phyloP scores from a whole-genome alignment of 2,888 invertebrate genomes.

The Rhamphomyia laevipes region DNA sequence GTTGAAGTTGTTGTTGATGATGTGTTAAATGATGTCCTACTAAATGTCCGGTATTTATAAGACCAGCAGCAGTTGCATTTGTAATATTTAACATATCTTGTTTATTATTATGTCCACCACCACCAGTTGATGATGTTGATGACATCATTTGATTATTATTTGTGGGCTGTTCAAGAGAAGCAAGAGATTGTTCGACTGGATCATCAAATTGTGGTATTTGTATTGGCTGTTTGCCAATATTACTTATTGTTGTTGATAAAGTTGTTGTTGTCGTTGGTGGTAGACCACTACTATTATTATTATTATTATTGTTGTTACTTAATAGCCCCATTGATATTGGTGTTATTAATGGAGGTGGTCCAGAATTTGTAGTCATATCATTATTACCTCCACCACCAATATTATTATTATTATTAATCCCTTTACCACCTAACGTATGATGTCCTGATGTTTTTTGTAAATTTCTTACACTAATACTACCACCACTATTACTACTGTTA shows the following conservation, averaged over 20 bases:
- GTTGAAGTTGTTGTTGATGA: slow-evolving; percentile 24
- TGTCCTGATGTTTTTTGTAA: slow-evolving; percentile 4
- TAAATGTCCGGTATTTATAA: not conserved
- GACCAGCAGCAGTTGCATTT: not conserved
- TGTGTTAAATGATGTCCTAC: slow-evolving; percentile 3
- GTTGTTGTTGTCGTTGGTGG: slow-evolving; percentile 10
- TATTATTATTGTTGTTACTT: not conserved
- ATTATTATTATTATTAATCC: slow-evolving; percentile 3
- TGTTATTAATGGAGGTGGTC: slow-evolving; percentile 12
- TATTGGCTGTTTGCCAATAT: slow-evolving; percentile 28
- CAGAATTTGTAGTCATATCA: slow-evolving; percentile 11
- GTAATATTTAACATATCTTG: not conserved
- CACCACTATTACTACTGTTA: slow-evolving; percentile 18
- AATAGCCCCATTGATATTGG: slow-evolving; percentile 10
- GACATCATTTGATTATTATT: slow-evolving; percentile 36
- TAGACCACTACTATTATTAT: slow-evolving; percentile 5
- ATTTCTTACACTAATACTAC: slow-evolving; percentile 9
- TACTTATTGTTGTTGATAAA: not conserved
- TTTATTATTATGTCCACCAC: slow-evolving; percentile 12
- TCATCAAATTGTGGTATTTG: slow-evolving; percentile 46
- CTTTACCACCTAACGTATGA: not conserved
- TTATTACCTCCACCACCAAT: slow-evolving; percentile 15
- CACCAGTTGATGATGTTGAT: slow-evolving; percentile 23
- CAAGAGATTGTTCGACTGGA: slow-evolving; percentile 58
- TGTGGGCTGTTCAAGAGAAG: slow-evolving; percentile 52